Evolutionary conservation across 2,888 invertebrate genomes (phyloP).

Genomic region (Smittia sp.): DNA sequence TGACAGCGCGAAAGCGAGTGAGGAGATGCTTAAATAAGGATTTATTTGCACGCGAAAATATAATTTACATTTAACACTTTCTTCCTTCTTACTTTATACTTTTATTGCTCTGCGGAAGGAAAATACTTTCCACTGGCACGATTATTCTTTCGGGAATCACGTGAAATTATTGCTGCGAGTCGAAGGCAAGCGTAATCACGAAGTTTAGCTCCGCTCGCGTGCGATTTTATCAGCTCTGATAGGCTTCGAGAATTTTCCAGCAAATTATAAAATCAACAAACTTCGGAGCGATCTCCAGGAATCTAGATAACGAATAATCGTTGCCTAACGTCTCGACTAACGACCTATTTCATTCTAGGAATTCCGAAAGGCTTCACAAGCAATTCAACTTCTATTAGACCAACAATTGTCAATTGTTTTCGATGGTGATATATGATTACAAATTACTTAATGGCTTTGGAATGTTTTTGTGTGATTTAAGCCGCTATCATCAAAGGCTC

Average conservation of each 20-base stretch:
- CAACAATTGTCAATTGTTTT: slow-evolving; percentile 19
- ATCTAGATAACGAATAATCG: too few relatives aligned
- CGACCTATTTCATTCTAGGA: too few relatives aligned
- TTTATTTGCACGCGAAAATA: slow-evolving; percentile 41
- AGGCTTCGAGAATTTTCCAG: too few relatives aligned
- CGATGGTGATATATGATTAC: slow-evolving; percentile 7
- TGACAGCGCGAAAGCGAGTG: slow-evolving; percentile 22
- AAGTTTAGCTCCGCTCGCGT: neutral
- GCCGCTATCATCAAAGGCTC: slow-evolving; percentile 11
- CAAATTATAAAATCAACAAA: too few relatives aligned
- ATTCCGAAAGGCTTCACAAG: too few relatives aligned
- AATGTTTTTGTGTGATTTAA: slow-evolving; percentile 19
- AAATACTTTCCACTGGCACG: neutral
- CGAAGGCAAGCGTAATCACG: neutral
- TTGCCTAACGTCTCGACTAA: too few relatives aligned
- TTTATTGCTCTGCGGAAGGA: slow-evolving; percentile 18
- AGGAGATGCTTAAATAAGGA: slow-evolving; percentile 36
- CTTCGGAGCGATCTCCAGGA: too few relatives aligned
- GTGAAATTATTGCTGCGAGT: neutral
- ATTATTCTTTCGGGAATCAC: neutral
- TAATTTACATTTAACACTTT: slow-evolving; percentile 41
- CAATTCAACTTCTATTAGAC: neutral
- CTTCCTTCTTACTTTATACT: slow-evolving; percentile 33
- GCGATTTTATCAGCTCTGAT: neutral
- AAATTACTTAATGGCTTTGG: slow-evolving; percentile 27